A percentile compares a stretch with the other conserved stretches of the same genome.
phyloP scores from a whole-genome alignment of 2,888 invertebrate genomes.

The Laothoe populi region DNA sequence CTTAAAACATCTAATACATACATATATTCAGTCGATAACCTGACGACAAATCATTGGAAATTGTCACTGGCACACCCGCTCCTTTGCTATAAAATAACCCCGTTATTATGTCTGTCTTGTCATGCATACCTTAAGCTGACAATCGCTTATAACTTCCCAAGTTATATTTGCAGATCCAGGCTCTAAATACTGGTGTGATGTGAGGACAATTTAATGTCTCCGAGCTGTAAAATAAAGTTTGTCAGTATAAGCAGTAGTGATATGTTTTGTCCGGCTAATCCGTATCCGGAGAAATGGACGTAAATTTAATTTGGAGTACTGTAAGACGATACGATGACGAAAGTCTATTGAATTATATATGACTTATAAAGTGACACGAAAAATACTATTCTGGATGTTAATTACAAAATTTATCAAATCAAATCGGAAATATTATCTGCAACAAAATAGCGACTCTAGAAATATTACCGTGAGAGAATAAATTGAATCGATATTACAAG shows the following conservation, averaged over 20 bases:
- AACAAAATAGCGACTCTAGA: not conserved
- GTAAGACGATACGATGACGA: too few relatives aligned
- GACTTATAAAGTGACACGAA: too few relatives aligned
- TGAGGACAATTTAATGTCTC: not conserved
- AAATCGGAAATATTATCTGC: not conserved
- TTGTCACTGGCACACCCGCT: constrained; percentile 27
- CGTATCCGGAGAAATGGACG: not conserved
- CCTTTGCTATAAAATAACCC: constrained; percentile 39
- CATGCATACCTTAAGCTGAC: constrained; percentile 42
- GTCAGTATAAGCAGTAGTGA: constrained; percentile 15
- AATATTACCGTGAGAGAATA: not conserved
- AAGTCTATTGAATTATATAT: too few relatives aligned
- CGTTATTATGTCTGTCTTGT: constrained; percentile 49
- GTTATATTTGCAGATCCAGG: not conserved
- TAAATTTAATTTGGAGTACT: too few relatives aligned
- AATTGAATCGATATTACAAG: not conserved
- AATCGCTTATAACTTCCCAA: constrained; percentile 17
- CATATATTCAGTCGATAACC: constrained; percentile 5
- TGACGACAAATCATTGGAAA: constrained; percentile 35
- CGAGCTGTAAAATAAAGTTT: constrained; percentile 2
- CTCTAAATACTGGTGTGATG: not conserved
- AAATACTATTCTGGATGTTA: too few relatives aligned
- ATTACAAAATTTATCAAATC: too few relatives aligned
- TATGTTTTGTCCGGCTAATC: constrained; percentile 7
- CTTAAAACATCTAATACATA: not conserved